These are phyloP conservation scores for Eriosoma lanigerum DNA, from an alignment of 1,140 invertebrate genomes.

Conservation along the genomic window DNA sequence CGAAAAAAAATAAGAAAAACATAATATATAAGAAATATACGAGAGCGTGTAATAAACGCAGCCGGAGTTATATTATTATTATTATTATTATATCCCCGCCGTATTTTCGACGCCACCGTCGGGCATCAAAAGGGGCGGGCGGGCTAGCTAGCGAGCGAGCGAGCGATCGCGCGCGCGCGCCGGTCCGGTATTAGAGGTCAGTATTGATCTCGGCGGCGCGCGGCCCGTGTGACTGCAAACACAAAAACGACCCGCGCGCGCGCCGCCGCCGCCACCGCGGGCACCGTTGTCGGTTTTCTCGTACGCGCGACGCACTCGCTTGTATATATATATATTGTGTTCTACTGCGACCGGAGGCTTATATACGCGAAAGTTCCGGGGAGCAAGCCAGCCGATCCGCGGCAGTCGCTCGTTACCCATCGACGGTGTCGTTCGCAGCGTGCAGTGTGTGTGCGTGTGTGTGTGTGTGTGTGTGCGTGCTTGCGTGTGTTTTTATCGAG, in stretches of 20 bases:
- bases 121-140: background rate
- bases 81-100: background rate
- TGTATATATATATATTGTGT: too few relatives aligned
- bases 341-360: slow-evolving; percentile 22
- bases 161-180: slow-evolving; percentile 16
- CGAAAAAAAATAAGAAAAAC: too few relatives aligned
- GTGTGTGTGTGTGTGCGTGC: slow-evolving; percentile 16
- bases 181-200: slow-evolving; percentile 49
- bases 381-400: slow-evolving; percentile 35
- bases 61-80: too few relatives aligned
- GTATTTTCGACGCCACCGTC: background rate
- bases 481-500: too few relatives aligned
- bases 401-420: slow-evolving; percentile 36
- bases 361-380: slow-evolving; percentile 21
- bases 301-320: background rate
- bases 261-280: background rate
- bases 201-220: slow-evolving; percentile 49
- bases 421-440: slow-evolving; percentile 20
- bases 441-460: background rate
- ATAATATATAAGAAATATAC: too few relatives aligned
- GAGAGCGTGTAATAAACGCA: too few relatives aligned
- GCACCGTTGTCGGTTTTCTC: slow-evolving; percentile 28
- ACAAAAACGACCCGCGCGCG: slow-evolving; percentile 31
- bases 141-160: slow-evolving; percentile 13
- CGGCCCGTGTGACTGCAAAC: slow-evolving; percentile 18